Evolutionary conservation across 2,113 vertebrate species (phyloP), one percentile per base, ranked within the genome.

Genomic region (Octodon degus): DNA sequence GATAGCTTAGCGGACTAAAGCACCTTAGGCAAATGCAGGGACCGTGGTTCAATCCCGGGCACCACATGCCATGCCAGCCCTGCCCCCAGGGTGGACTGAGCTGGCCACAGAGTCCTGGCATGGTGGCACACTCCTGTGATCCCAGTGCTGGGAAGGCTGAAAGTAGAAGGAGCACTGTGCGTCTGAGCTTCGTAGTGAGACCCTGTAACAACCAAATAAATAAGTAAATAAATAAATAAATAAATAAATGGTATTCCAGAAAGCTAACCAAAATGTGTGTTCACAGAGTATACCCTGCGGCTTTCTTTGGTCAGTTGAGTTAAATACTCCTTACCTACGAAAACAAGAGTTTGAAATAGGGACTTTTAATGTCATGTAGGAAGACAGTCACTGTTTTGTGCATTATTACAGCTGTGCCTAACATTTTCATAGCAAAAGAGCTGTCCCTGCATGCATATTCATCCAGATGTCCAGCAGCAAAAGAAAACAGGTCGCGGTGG

Each of bases 391-490:
- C 32, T 50, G 62, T 47, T 67, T 62, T 81, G 5, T 84, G 16
- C 32, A 1, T 91, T 68, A 68, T 95, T 47, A 90, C 34, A 92
- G 5, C 19, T 65, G 5, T 90, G 7, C 90, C 85, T 96, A 55
- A 92, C 14, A 62, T 97, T 96, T 98, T 97, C 97, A 81, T 93
- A 99, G 98, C 79, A 82, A 92, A 97, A 92, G 97, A 96, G 72
- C 91, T 97, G 9, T 65, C 95, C 27, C 89, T 94, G 92, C 82
- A 92, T 93, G 97, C 91, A 77, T 86, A 90, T 92, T 96, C 98
- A 10, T 95, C 97, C n/a, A 92, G 94, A 50, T 99, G 99, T 95
- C 99, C 99, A 0, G 93, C 98, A 63, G 95, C 92, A 32, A 96
- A 97, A 5, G 98, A 93, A 3, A 93, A 97, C 0, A 97, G 93